Base-by-base conservation (phyloP, 2,797 vertebrate species). In the Halcyon badia region DNA sequence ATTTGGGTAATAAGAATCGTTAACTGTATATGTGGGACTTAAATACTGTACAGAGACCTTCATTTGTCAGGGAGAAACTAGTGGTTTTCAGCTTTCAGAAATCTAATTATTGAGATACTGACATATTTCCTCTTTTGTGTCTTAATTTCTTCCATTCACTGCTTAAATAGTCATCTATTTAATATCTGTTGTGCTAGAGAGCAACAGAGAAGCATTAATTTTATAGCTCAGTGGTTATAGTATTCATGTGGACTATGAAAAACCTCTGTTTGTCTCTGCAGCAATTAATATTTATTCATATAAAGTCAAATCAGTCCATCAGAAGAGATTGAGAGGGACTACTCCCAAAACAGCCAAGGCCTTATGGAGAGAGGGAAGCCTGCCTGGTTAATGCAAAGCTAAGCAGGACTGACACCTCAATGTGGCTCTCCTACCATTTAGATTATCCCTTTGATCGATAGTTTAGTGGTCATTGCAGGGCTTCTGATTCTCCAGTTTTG, bases 361-460 rank as follows among this genome's bases (percentile, higher is more conserved):
- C 21, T 71, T 12, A 4, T 7, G 26, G 17, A 71, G 15, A 24
- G 17, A 71, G 17, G 14, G 20, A 68, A 66, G 66, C 4, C 24
- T 70, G 18, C 30, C 70, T 26, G 51, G 33, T 0, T 0, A 57
- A 37, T 5, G 2, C 9, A 31, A 54, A 39, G 28, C 15, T 26
- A 26, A 25, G 9, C 19, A 9, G 21, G 39, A 14, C 41, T 65
- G 41, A 42, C 19, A 31, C 48, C 6, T 39, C 24, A 69, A 33
- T 0, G 1, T 10, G 37, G 8, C 35, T 84, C 7, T 52, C 14
- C 18, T 13, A 6, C 19, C 2, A 5, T 48, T 79, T 20, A 44
- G 19, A 8, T 54, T 28, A 78, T 9, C 16, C 6, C 4, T 73
- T 65, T 14, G 7, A 39, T 42, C 21, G 28, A 11, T 9, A 58